Percentiles rank a stretch among this genome's conserved stretches.
These are phyloP conservation scores for Cichladusa arquata DNA, from an alignment of 2,113 vertebrate genomes.

Conservation along the genomic window DNA sequence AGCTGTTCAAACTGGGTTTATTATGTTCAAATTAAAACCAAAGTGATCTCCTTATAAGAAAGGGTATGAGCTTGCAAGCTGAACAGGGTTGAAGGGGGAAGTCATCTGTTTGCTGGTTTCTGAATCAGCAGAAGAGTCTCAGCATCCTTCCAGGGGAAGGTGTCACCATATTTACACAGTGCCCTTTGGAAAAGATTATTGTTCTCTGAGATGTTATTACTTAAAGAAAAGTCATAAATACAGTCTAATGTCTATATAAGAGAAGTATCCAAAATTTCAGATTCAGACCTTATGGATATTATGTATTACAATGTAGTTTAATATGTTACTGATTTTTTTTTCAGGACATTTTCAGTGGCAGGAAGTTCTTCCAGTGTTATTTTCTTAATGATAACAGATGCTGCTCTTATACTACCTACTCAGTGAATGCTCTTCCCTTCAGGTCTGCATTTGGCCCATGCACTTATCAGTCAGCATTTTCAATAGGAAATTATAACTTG, in stretches of 20 bases:
- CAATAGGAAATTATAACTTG: not conserved
- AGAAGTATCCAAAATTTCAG: not conserved
- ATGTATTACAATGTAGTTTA: not conserved
- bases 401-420: not conserved
- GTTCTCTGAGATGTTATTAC: not conserved
- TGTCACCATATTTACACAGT: not conserved
- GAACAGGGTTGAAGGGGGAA: not conserved
- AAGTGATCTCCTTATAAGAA: not conserved
- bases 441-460: not conserved
- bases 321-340: not conserved
- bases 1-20: not conserved
- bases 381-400: not conserved
- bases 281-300: not conserved
- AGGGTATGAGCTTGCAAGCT: not conserved
- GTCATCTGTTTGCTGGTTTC: not conserved
- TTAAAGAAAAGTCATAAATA: not conserved
- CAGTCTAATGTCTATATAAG: not conserved
- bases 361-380: not conserved
- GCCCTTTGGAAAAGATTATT: not conserved
- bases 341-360: not conserved
- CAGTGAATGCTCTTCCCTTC: not conserved
- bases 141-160: not conserved
- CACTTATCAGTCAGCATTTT: not conserved
- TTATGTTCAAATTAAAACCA: not conserved
- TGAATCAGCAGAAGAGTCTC: not conserved